Conservation (phyloP, 2,888 invertebrate genomes). For the Aromia moschata region DNA sequence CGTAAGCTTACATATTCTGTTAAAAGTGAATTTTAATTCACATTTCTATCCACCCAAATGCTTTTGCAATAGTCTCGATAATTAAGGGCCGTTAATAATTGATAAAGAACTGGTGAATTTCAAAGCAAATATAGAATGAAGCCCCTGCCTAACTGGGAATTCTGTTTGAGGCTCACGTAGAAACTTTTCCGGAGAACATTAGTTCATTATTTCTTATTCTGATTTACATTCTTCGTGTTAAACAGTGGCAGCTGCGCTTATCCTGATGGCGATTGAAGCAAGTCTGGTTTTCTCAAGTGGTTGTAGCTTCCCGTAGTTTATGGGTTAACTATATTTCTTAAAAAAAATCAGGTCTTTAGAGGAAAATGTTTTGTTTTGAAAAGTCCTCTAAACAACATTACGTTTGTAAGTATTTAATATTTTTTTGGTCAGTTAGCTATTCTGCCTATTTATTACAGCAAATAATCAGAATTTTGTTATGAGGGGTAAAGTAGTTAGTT, state of each 20-base stretch:
- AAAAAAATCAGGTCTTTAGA: too few species aligned
- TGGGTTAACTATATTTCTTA: too few species aligned
- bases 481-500: too few species aligned
- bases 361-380: too few species aligned
- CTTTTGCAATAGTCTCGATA: neutral
- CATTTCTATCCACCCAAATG: neutral
- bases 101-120: slow-evolving; percentile 1
- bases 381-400: too few species aligned
- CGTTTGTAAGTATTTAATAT: too few species aligned
- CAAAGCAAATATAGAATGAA: slow-evolving; percentile 1
- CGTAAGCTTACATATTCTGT: neutral
- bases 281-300: too few species aligned
- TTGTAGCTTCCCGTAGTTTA: too few species aligned
- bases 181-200: neutral
- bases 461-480: too few species aligned
- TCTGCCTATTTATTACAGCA: too few species aligned
- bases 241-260: neutral
- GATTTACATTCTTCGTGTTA: neutral
- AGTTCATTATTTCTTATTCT: slow-evolving; percentile 15
- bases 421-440: too few species aligned
- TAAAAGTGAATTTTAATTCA: neutral
- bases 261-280: too few species aligned
- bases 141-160: slow-evolving; percentile 3
- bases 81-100: slow-evolving; percentile 8
- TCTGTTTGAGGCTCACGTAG: slow-evolving; percentile 11